Percentiles rank a stretch among this genome's conserved stretches.
Evolutionary conservation across 1,140 invertebrate genomes (phyloP).

Genomic region (Euwallacea fornicatus): DNA sequence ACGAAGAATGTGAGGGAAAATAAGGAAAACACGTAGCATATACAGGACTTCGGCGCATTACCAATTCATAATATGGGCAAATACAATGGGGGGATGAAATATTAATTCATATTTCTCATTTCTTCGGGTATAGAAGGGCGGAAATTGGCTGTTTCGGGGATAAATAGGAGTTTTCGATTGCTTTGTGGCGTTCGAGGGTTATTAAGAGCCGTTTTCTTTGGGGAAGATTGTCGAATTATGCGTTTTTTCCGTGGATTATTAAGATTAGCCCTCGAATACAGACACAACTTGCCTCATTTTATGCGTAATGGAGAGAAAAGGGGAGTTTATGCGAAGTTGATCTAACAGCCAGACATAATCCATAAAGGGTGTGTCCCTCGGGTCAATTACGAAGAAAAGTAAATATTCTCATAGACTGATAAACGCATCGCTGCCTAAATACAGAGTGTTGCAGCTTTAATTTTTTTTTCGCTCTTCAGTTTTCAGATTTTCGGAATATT

Average conservation of each 20-base stretch:
- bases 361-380: too few species aligned
- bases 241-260: slow-evolving; percentile 4
- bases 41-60: slow-evolving; percentile 41
- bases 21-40: slow-evolving; percentile 18
- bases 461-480: too few species aligned
- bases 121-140: slow-evolving; percentile 40
- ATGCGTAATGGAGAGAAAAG: too few species aligned
- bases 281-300: too few species aligned
- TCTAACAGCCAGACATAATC: too few species aligned
- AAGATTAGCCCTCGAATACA: neutral
- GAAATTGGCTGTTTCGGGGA: slow-evolving; percentile 34
- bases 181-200: slow-evolving; percentile 23
- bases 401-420: too few species aligned
- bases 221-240: slow-evolving; percentile 24
- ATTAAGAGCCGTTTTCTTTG: slow-evolving; percentile 8
- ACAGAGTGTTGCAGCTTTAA: too few species aligned
- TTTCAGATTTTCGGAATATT: too few species aligned
- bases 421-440: too few species aligned
- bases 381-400: too few species aligned
- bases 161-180: slow-evolving; percentile 34
- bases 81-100: slow-evolving; percentile 52
- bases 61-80: slow-evolving; percentile 53
- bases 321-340: too few species aligned
- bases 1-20: slow-evolving; percentile 20
- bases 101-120: slow-evolving; percentile 54